Conservation (phyloP, 2,113 vertebrate genomes). For the Procapra przewalskii region DNA sequence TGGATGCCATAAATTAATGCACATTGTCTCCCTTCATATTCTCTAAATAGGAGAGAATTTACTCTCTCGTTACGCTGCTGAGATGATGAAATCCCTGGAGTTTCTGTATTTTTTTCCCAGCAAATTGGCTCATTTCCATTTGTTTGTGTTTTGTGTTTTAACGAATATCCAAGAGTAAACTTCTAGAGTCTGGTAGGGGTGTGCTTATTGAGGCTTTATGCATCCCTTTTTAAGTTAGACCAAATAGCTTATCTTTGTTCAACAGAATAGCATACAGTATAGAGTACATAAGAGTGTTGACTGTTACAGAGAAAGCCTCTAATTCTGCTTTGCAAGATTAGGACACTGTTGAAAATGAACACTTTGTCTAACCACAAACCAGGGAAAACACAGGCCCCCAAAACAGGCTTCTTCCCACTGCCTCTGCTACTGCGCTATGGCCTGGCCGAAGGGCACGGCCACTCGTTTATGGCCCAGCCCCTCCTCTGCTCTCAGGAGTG, state of each 20-base stretch:
- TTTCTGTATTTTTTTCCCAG: background rate
- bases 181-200: slow-evolving; percentile 45
- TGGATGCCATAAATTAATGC: slow-evolving; percentile 26
- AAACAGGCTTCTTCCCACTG: background rate
- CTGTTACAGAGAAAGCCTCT: slow-evolving; percentile 66
- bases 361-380: slow-evolving; percentile 58
- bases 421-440: slow-evolving; percentile 5
- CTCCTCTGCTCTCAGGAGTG: background rate
- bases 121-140: slow-evolving; percentile 41
- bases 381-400: slow-evolving; percentile 37
- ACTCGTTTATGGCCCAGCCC: background rate
- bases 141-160: slow-evolving; percentile 50
- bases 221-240: slow-evolving; percentile 71
- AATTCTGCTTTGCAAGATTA: slow-evolving; percentile 77
- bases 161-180: slow-evolving; percentile 42
- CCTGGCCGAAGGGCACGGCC: slow-evolving; percentile 28
- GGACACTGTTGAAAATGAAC: slow-evolving; percentile 71
- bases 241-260: slow-evolving; percentile 78
- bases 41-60: background rate
- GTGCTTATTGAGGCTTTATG: slow-evolving; percentile 43
- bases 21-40: background rate
- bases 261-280: slow-evolving; percentile 66
- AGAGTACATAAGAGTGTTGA: slow-evolving; percentile 69
- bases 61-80: background rate
- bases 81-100: background rate